Base-by-base conservation (phyloP, 2,888 invertebrate genomes). In the Thecocarcelia acutangulata region DNA sequence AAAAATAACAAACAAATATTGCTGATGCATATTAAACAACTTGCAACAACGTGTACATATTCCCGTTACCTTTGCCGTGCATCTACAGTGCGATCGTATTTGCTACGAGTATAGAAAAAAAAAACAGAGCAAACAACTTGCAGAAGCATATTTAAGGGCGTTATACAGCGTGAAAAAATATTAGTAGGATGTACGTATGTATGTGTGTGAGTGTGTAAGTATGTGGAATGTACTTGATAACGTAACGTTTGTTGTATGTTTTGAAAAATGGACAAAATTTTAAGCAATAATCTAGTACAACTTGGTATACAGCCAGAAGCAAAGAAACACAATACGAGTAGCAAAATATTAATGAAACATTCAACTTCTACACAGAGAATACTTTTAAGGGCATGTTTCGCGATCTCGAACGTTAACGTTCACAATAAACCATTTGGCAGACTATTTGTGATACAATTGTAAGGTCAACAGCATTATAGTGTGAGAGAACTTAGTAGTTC, bases 251-350 rank as follows among this genome's bases (percentile, higher is more conserved):
- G 48, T n/a, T 52, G 50, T n/a, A 37, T 59, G 21, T 44, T 70
- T 82, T 82, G 74, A 82, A 78, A 82, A 82, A 82, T 82, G 78
- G 78, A 66, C 74, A 70, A 74, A 59, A 70, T 66, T 61, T 75
- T 66, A 59, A 75, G 70, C 74, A 66, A 82, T 82, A 74, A 82
- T 78, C 74, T 70, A 46, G 59, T 66, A 66, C 68, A 74, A 61
- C 70, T 61, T 69, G 69, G 44, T 48, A 48, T 33, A 17, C 24
- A 64, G 24, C 12, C 52, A 72, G 52, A 44, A 46, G 15, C 40
- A 37, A 15, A 42, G 12, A 37, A 28, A 44, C 0, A 0, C n/a
- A n/a, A 15, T 17, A 44, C 2, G 44, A 44, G 33, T 24, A 68
- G 11, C 21, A 33, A 73, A 63, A 63, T 28, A 46, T 15, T 56